Percentiles rank a stretch among this genome's conserved stretches.
Evolutionary conservation across 2,797 vertebrate species (phyloP).

Genomic region (Trachurus trachurus): DNA sequence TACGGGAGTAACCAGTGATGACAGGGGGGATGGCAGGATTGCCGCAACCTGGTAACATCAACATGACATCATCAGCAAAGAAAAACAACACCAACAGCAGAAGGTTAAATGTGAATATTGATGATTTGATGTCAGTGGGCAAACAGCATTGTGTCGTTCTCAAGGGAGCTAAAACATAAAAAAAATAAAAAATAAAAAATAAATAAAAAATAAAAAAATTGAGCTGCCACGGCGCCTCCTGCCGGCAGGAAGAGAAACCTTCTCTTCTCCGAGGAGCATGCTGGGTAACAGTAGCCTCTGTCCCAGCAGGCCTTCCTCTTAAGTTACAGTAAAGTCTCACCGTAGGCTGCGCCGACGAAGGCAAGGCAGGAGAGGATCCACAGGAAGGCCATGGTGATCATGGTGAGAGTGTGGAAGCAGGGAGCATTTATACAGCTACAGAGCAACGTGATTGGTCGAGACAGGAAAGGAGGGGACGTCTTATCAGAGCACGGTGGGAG

Average conservation of each 20-base stretch:
- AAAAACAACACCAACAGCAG: neutral
- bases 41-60: conserved; percentile 83
- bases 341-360: conserved; percentile 77
- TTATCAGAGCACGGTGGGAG: conserved; percentile 66
- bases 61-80: neutral
- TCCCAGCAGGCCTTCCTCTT: conserved; percentile 11
- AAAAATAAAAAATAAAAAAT: too few relatives aligned
- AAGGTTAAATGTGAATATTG: neutral
- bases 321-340: conserved; percentile 64
- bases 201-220: too few relatives aligned
- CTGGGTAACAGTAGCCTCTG: neutral
- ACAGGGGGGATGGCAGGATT: conserved; percentile 80
- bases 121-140: too few relatives aligned
- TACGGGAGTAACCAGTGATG: conserved; percentile 85
- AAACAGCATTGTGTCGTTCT: too few relatives aligned
- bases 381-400: conserved; percentile 81
- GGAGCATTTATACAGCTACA: conserved; percentile 42
- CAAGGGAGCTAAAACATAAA: too few relatives aligned
- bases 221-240: too few relatives aligned
- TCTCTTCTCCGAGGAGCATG: neutral
- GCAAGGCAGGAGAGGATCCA: conserved; percentile 85
- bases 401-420: neutral
- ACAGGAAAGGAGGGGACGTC: neutral
- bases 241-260: too few relatives aligned
- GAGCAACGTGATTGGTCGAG: conserved; percentile 25